Conservation (phyloP, 2,113 vertebrate genomes). For the Eclectus roratus region DNA sequence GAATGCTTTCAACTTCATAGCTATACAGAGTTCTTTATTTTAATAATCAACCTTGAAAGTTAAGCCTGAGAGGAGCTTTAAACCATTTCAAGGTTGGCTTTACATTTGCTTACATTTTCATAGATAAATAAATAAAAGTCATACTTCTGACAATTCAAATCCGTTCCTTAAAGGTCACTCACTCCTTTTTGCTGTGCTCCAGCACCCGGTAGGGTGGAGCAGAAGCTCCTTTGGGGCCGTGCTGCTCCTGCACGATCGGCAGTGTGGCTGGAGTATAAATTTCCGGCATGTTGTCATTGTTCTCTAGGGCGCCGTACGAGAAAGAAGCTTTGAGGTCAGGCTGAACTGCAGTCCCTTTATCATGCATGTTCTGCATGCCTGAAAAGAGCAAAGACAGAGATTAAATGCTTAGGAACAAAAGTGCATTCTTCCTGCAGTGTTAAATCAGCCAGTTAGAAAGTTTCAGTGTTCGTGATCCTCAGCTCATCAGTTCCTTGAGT, state of each 20-base stretch:
- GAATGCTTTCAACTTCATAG: neutral
- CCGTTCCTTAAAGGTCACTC: constrained; percentile 4
- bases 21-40: neutral
- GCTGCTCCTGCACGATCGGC: constrained; percentile 78
- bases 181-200: constrained; percentile 82
- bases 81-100: neutral
- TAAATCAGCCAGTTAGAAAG: neutral
- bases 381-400: constrained; percentile 6
- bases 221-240: constrained; percentile 27
- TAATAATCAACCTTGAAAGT: constrained; percentile 26
- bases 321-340: constrained; percentile 90
- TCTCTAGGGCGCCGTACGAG: constrained; percentile 92
- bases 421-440: neutral
- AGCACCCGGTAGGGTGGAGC: constrained; percentile 64
- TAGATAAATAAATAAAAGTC: constrained; percentile 41
- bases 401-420: neutral
- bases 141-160: neutral
- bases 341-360: constrained; percentile 85
- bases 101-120: neutral
- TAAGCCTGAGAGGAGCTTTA: neutral
- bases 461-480: neutral
- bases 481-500: neutral
- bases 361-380: constrained; percentile 91
- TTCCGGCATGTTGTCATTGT: constrained; percentile 80
- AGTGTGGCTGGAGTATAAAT: constrained; percentile 77